Conservation (phyloP, 92 coral and sea anemone genomes). For the Hydrozoanthus gracilis region DNA sequence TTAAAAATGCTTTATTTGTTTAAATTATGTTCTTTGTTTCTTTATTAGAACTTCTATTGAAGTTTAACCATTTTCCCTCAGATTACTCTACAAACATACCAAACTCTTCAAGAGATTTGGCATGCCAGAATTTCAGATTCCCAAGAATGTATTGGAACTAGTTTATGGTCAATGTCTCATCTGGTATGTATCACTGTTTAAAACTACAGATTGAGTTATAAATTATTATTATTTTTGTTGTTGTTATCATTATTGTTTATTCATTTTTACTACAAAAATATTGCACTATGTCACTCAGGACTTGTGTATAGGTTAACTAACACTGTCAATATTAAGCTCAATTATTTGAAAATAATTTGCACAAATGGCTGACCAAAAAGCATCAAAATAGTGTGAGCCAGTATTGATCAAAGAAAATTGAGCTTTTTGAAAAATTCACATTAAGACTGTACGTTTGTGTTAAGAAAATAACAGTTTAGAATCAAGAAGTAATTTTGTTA, state of each 20-base stretch:
- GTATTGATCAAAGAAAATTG: too few species aligned
- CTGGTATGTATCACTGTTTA: slow-evolving; percentile 59
- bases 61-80: slow-evolving; percentile 14
- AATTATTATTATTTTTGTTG: not conserved
- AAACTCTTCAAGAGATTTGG: slow-evolving; percentile 79
- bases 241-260: not conserved
- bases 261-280: not conserved
- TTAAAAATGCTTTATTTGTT: too few species aligned
- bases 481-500: too few species aligned
- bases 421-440: too few species aligned
- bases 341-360: not conserved
- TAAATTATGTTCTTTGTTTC: not conserved
- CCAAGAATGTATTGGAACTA: slow-evolving; percentile 92
- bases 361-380: too few species aligned
- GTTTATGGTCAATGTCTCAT: slow-evolving; percentile 96
- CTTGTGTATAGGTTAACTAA: too few species aligned
- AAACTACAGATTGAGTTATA: not conserved
- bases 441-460: too few species aligned
- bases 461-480: too few species aligned
- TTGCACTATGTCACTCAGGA: too few species aligned
- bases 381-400: too few species aligned
- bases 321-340: not conserved
- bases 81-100: slow-evolving; percentile 88
- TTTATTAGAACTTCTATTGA: not conserved
- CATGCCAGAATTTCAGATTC: slow-evolving; percentile 97